Evolutionary conservation across 1,140 invertebrate genomes (phyloP).

Genomic region (Drosophila subpulchrella): DNA sequence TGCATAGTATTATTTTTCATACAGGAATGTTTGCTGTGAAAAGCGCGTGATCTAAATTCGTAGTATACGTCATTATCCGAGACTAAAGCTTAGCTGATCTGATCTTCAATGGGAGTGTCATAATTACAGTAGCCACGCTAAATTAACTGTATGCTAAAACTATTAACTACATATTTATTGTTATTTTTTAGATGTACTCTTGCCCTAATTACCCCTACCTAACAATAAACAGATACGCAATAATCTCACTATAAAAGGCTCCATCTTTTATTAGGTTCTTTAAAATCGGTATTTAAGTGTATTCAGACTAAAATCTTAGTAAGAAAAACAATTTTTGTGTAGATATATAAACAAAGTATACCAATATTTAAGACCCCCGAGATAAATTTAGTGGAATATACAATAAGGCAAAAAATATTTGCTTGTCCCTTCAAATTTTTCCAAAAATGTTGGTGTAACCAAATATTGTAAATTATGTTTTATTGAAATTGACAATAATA

Average conservation of each 20-base stretch:
- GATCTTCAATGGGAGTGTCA: conserved; percentile 30
- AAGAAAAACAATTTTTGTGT: too few species aligned
- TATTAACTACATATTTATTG: conserved; percentile 13
- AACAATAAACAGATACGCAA: conserved; percentile 17
- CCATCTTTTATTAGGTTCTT: not conserved
- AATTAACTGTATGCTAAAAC: conserved; percentile 25
- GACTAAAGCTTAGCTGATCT: conserved; percentile 48
- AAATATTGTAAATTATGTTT: not conserved
- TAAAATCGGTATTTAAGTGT: not conserved
- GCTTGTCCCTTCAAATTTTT: too few species aligned
- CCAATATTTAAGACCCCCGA: too few species aligned
- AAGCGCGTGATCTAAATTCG: conserved; percentile 63
- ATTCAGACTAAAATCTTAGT: too few species aligned
- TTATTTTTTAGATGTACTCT: conserved; percentile 5
- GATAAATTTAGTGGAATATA: too few species aligned
- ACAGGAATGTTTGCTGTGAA: conserved; percentile 76
- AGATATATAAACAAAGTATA: too few species aligned
- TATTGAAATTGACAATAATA: not conserved
- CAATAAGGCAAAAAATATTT: too few species aligned
- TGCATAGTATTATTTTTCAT: conserved; percentile 79
- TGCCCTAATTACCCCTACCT: conserved; percentile 3
- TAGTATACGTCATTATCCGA: conserved; percentile 25
- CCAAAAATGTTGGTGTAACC: too few species aligned
- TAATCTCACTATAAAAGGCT: conserved; percentile 16
- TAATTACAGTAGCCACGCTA: conserved; percentile 25